Evolutionary conservation across 1,140 invertebrate genomes (phyloP).

Genomic region (Drosophila nigromelanica): DNA sequence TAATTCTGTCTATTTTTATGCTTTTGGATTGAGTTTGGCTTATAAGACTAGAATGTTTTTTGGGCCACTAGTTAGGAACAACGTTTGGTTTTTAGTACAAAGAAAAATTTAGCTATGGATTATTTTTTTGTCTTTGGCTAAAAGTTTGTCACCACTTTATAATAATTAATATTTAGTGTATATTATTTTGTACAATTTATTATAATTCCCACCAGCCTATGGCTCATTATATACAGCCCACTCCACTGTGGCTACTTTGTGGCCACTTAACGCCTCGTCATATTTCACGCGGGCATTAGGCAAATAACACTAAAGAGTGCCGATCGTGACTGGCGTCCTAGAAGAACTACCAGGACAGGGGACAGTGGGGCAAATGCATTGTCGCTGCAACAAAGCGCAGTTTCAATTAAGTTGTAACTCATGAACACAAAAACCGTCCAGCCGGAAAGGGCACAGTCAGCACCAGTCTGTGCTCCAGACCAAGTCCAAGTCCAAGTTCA

Average conservation of each 20-base stretch:
- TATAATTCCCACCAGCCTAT: too few relatives aligned
- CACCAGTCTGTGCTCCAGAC: neutral
- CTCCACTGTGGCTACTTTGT: conserved; percentile 53
- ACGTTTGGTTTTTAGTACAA: too few relatives aligned
- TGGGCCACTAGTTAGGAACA: too few relatives aligned
- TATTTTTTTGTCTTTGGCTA: too few relatives aligned
- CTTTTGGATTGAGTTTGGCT: too few relatives aligned
- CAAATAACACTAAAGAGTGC: conserved; percentile 61
- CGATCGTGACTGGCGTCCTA: conserved; percentile 71
- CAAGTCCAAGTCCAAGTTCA: conserved; percentile 16
- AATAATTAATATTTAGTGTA: too few relatives aligned
- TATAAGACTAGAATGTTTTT: too few relatives aligned
- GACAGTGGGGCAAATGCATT: conserved; percentile 9
- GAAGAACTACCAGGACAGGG: conserved; percentile 24
- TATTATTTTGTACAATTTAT: too few relatives aligned
- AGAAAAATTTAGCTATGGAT: too few relatives aligned
- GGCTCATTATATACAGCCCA: neutral
- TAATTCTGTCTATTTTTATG: too few relatives aligned
- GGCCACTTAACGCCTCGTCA: conserved; percentile 81
- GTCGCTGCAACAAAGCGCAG: conserved; percentile 46
- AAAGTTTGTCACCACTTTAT: too few relatives aligned
- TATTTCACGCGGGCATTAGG: conserved; percentile 75
- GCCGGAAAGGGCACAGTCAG: conserved; percentile 7
- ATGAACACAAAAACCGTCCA: conserved; percentile 38
- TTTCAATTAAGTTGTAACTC: conserved; percentile 83